Conservation (phyloP, 2,797 vertebrate genomes). For the Danio aesculapii region DNA sequence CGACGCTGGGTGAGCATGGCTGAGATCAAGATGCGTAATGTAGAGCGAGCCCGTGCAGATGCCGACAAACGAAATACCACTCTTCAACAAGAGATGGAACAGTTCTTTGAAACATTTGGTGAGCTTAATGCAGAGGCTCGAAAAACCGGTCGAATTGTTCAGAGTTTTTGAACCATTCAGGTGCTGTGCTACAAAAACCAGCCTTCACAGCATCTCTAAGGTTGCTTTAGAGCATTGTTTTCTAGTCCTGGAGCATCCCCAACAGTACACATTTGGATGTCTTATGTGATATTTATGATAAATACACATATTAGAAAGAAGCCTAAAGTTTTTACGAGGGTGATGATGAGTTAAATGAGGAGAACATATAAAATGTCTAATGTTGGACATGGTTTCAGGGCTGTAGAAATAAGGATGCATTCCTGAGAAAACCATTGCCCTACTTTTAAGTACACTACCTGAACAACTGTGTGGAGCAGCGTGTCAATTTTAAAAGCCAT, state of each 20-base stretch:
- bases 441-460: conserved; percentile 11
- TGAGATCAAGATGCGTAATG: conserved; percentile 79
- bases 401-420: conserved; percentile 17
- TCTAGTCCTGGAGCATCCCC: background rate
- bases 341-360: background rate
- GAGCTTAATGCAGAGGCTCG: conserved; percentile 80
- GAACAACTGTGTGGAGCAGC: conserved; percentile 26
- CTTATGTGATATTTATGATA: conserved; percentile 16
- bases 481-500: conserved; percentile 39
- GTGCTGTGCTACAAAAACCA: background rate
- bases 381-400: background rate
- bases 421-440: background rate
- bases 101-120: conserved; percentile 80
- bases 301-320: background rate
- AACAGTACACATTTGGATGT: background rate
- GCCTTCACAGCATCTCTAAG: background rate
- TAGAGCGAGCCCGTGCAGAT: conserved; percentile 77
- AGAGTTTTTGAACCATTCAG: conserved; percentile 74
- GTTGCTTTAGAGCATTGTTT: background rate
- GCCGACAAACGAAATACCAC: conserved; percentile 76
- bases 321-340: background rate
- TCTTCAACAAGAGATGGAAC: conserved; percentile 82
- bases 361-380: background rate
- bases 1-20: conserved; percentile 69
- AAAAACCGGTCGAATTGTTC: conserved; percentile 80